phyloP scores from a whole-genome alignment of 92 coral and sea anemone genomes.

The Porites rus region DNA sequence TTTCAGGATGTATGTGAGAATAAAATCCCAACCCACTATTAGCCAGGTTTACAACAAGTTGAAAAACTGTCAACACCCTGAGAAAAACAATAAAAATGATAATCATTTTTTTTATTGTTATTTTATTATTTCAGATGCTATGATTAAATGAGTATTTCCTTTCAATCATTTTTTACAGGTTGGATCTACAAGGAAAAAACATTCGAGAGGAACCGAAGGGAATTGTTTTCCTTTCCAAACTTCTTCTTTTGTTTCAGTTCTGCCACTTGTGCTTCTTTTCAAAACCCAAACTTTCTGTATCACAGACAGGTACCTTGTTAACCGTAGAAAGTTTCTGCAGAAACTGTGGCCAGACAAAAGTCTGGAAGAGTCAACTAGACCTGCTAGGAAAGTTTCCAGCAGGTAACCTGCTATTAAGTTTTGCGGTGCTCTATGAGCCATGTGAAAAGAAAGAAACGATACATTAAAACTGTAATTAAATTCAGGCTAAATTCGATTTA shows the following conservation, averaged over 20 bases:
- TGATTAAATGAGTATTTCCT: too few relatives aligned
- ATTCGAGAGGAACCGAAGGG: constrained; percentile 44
- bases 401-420: constrained; percentile 12
- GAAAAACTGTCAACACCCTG: too few relatives aligned
- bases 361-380: constrained; percentile 41
- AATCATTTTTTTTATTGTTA: too few relatives aligned
- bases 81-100: too few relatives aligned
- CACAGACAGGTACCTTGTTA: constrained; percentile 37
- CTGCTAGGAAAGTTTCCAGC: constrained; percentile 17
- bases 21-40: too few relatives aligned
- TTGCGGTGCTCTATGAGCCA: constrained; percentile 9
- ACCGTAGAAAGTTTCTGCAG: constrained; percentile 8
- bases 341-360: neutral
- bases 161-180: neutral
- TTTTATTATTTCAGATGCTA: too few relatives aligned
- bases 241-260: constrained; percentile 25
- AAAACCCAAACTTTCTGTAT: neutral
- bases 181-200: neutral
- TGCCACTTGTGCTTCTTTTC: constrained; percentile 40
- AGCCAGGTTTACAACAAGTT: too few relatives aligned
- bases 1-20: too few relatives aligned
- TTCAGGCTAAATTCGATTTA: too few relatives aligned
- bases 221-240: constrained; percentile 34
- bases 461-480: too few relatives aligned
- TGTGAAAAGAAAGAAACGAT: too few relatives aligned